Conservation (phyloP, 2,113 vertebrate species). For the Pteruthius melanotis region DNA sequence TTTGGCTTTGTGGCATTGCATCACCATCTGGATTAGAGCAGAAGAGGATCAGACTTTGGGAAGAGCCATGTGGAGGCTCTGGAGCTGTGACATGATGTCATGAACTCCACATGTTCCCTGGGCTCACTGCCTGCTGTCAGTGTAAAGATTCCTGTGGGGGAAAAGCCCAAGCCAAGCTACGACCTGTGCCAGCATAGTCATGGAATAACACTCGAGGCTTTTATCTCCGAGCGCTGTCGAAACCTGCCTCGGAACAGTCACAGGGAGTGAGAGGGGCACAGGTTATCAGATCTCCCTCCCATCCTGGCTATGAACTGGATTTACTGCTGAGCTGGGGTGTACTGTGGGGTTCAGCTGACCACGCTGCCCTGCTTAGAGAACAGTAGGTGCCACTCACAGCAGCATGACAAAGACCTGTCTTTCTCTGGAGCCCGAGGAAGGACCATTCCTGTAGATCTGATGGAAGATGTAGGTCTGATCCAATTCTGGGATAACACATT, state of each 20-base stretch:
- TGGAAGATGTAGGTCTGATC: background rate
- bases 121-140: background rate
- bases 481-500: background rate
- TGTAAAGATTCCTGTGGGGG: background rate
- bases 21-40: background rate
- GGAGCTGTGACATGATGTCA: background rate
- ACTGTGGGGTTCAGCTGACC: background rate
- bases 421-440: background rate
- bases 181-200: background rate
- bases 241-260: background rate
- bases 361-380: background rate
- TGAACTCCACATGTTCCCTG: background rate
- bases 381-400: background rate
- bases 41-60: background rate
- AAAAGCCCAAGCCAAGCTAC: background rate
- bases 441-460: background rate
- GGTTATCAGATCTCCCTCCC: background rate
- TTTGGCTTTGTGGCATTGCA: background rate
- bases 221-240: rapidly evolving
- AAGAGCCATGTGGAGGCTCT: background rate
- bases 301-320: background rate
- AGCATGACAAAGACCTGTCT: background rate
- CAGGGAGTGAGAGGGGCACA: background rate
- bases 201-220: background rate
- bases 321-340: background rate